Evolutionary conservation across 2,113 vertebrate species (phyloP).

Genomic region (Agapornis roseicollis): DNA sequence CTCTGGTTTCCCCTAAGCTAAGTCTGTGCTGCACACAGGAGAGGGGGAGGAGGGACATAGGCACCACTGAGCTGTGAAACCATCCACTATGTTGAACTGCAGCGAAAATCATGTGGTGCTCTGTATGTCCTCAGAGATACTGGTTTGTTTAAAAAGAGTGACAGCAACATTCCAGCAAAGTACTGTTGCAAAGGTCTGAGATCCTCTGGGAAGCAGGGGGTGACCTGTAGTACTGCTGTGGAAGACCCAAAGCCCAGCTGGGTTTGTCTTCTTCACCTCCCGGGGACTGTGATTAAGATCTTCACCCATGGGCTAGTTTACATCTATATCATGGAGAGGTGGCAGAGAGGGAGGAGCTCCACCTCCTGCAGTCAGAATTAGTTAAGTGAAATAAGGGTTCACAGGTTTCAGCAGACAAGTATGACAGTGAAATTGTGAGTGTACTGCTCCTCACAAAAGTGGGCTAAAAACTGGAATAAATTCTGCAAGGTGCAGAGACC

Average conservation of each 20-base stretch:
- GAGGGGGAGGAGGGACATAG: accelerated
- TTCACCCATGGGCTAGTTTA: neutral
- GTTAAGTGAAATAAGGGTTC: neutral
- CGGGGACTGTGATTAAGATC: neutral
- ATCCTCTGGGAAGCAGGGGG: neutral
- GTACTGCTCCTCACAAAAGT: neutral
- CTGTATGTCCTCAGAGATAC: accelerated
- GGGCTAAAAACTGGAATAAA: neutral
- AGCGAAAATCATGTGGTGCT: neutral
- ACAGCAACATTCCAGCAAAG: neutral
- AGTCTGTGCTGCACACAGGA: neutral
- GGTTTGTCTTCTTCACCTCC: neutral
- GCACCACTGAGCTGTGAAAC: accelerated
- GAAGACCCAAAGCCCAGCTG: neutral
- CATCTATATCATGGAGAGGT: accelerated
- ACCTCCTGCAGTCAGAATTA: neutral
- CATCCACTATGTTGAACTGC: neutral
- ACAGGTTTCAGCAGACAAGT: neutral
- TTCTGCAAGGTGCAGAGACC: neutral
- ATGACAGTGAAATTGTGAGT: neutral
- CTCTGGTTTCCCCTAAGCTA: neutral
- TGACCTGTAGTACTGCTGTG: neutral
- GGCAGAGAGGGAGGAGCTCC: neutral
- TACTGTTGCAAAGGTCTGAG: neutral
- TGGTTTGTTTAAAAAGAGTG: neutral